These are phyloP conservation scores for Podabrus alpinus DNA, from an alignment of 2,888 invertebrate species.

Conservation along the genomic window DNA sequence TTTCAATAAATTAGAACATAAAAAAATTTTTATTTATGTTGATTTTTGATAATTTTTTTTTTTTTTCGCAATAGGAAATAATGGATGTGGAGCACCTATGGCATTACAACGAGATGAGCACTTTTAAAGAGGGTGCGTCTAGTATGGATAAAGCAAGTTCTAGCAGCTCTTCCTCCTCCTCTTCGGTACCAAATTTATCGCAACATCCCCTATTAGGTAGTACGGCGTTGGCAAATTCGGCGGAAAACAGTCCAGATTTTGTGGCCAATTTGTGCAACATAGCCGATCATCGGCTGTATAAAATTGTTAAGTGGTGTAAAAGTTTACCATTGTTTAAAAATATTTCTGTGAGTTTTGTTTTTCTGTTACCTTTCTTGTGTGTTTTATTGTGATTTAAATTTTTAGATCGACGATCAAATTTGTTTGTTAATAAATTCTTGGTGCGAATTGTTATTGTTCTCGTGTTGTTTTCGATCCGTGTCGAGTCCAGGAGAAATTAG, in stretches of 20 bases:
- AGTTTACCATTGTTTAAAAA: slow-evolving; percentile 95
- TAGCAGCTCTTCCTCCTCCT: slow-evolving; percentile 36
- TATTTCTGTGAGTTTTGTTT: slow-evolving; percentile 74
- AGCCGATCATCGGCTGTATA: slow-evolving; percentile 93
- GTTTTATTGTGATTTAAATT: slow-evolving; percentile 22
- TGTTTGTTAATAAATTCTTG: slow-evolving; percentile 95
- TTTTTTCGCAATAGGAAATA: slow-evolving; percentile 72
- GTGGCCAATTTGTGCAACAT: slow-evolving; percentile 90
- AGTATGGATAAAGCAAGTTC: slow-evolving; percentile 49
- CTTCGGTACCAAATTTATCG: slow-evolving; percentile 53
- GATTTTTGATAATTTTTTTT: slow-evolving; percentile 14
- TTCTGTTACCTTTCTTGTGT: background rate
- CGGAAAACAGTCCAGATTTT: slow-evolving; percentile 79
- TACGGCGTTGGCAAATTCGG: slow-evolving; percentile 56
- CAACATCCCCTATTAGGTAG: slow-evolving; percentile 63
- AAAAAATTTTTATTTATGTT: too few species aligned
- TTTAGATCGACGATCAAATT: slow-evolving; percentile 96
- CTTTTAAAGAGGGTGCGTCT: slow-evolving; percentile 59
- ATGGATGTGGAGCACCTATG: slow-evolving; percentile 95
- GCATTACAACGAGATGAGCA: slow-evolving; percentile 85
- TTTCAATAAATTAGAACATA: too few species aligned
- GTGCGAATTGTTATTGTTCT: slow-evolving; percentile 91
- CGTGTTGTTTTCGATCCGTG: slow-evolving; percentile 93
- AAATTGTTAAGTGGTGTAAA: slow-evolving; percentile 98
- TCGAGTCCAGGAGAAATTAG: slow-evolving; percentile 87